phyloP scores from a whole-genome alignment of 2,888 invertebrate genomes.

The Synanthedon vespiformis region DNA sequence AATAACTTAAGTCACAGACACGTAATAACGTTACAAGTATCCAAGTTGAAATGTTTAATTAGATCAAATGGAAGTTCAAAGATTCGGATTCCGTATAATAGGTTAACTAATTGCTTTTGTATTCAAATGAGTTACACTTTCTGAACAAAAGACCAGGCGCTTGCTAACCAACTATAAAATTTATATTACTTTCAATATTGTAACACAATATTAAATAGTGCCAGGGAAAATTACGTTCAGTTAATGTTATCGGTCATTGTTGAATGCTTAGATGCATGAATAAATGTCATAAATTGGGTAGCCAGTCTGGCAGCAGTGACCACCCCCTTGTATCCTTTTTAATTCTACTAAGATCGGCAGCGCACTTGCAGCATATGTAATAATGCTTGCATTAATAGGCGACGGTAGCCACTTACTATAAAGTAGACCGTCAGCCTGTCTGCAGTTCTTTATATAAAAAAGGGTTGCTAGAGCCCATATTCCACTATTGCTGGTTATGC shows the following conservation, averaged over 20 bases:
- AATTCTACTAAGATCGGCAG: not conserved
- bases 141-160: not conserved
- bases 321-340: not conserved
- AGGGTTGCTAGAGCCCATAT: not conserved
- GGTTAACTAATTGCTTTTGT: constrained; percentile 3
- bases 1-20: no score
- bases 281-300: no score
- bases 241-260: no score
- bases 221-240: no score
- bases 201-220: no score
- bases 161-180: not conserved
- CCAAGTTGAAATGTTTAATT: not conserved
- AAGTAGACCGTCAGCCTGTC: not conserved
- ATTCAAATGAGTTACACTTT: constrained; percentile 1
- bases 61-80: not conserved
- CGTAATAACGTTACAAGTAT: no score
- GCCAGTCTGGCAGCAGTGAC: no score
- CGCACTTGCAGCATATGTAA: not conserved
- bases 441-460: not conserved
- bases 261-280: no score
- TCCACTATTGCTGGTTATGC: no score
- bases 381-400: not conserved
- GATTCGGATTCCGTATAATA: constrained; percentile 1
- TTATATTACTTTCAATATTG: no score
- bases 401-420: not conserved